Conservation (phyloP, 2,797 vertebrate species). For the Epinephelus malabaricus region DNA sequence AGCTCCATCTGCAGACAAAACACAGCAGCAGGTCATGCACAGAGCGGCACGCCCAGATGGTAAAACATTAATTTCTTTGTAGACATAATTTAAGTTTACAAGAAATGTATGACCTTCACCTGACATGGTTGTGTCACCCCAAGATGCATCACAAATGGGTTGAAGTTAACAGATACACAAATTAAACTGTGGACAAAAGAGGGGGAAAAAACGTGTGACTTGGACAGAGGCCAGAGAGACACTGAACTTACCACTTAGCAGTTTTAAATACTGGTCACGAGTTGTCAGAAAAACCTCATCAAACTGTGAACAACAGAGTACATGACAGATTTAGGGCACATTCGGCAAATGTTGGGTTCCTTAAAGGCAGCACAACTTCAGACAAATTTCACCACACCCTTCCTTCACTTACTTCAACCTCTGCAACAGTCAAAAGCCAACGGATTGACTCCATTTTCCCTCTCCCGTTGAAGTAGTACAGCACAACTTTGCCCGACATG, state of each 20-base stretch:
- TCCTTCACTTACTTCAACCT: constrained; percentile 85
- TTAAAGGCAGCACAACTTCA: background rate
- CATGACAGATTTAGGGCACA: accelerated
- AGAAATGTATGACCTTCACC: too few species aligned
- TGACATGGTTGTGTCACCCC: background rate
- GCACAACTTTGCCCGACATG: constrained; percentile 88
- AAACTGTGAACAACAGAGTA: constrained; percentile 82
- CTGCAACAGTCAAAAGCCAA: constrained; percentile 91
- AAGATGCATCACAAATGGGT: background rate
- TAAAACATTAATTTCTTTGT: background rate
- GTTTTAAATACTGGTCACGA: constrained; percentile 85
- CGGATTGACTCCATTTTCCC: constrained; percentile 93
- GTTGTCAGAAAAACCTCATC: constrained; percentile 89
- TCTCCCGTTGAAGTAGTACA: constrained; percentile 89
- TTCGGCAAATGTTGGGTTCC: accelerated
- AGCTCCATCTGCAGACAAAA: constrained; percentile 82
- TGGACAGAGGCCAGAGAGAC: background rate
- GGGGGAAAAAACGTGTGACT: background rate
- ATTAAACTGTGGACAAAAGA: too few species aligned
- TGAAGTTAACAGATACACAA: background rate
- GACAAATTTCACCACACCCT: too few species aligned
- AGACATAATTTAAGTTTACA: too few species aligned
- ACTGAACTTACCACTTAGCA: constrained; percentile 84
- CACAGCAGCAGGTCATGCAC: background rate
- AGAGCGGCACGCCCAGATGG: background rate